These are phyloP conservation scores for Electrona antarctica DNA, from an alignment of 2,113 vertebrate species.

Conservation along the genomic window DNA sequence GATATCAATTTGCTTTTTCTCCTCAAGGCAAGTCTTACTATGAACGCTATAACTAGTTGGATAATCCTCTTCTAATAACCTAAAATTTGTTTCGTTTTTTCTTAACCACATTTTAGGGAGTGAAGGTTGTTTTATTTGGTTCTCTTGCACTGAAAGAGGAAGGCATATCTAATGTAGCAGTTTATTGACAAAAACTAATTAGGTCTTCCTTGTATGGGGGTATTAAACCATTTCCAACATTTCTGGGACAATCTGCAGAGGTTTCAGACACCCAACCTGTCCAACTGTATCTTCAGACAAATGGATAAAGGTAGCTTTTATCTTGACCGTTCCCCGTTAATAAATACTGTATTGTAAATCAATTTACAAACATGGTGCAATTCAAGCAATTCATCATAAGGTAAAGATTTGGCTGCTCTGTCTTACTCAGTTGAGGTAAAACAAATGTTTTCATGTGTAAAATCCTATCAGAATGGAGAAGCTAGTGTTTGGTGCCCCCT, in stretches of 20 bases:
- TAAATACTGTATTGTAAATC: not conserved
- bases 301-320: constrained; percentile 40
- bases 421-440: constrained; percentile 4
- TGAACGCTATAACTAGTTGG: constrained; percentile 29
- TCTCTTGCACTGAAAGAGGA: constrained; percentile 72
- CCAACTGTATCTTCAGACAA: constrained; percentile 55
- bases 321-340: constrained; percentile 9
- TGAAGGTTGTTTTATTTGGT: constrained; percentile 37
- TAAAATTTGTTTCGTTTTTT: not conserved
- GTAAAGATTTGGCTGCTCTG: constrained; percentile 11
- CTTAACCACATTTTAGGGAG: constrained; percentile 38
- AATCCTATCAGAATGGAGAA: constrained; percentile 20
- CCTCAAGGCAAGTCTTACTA: constrained; percentile 23
- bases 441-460: constrained; percentile 16
- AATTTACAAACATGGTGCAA: constrained; percentile 21
- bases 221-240: constrained; percentile 89
- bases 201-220: constrained; percentile 89
- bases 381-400: constrained; percentile 28
- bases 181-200: constrained; percentile 63
- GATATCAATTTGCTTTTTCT: constrained; percentile 18
- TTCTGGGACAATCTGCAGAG: constrained; percentile 76
- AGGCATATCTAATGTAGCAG: constrained; percentile 72
- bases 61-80: constrained; percentile 13
- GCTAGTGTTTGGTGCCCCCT: constrained; percentile 17
- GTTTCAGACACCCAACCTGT: constrained; percentile 43